phyloP scores from a whole-genome alignment of 2,113 vertebrate genomes.

The Pterocles orientalis region DNA sequence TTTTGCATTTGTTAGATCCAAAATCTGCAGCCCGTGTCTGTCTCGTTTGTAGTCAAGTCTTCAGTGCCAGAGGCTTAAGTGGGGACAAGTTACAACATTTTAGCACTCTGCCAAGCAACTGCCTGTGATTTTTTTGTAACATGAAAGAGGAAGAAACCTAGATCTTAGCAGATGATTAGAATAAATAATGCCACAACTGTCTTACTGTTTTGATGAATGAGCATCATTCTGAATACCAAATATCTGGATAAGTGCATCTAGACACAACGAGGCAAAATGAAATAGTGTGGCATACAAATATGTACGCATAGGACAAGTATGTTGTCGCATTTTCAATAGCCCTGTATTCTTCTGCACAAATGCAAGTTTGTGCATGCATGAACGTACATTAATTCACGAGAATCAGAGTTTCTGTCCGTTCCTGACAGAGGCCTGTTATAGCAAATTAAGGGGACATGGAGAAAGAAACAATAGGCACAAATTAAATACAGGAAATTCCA shows the following conservation, averaged over 20 bases:
- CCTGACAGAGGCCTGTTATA: background rate
- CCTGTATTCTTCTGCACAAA: background rate
- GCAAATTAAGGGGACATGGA: background rate
- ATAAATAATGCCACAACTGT: slow-evolving; percentile 13
- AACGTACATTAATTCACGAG: background rate
- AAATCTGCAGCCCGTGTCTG: background rate
- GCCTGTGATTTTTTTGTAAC: background rate
- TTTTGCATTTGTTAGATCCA: background rate
- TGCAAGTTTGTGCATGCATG: background rate
- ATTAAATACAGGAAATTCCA: background rate
- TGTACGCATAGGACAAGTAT: background rate
- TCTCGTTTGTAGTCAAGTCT: background rate
- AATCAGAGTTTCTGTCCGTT: background rate
- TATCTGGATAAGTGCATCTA: background rate
- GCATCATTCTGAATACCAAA: background rate
- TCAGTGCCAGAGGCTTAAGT: background rate
- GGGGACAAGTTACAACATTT: background rate
- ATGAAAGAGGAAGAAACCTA: background rate
- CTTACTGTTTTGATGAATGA: slow-evolving; percentile 2
- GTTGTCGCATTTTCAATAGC: background rate
- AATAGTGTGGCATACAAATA: background rate
- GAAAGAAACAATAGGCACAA: background rate
- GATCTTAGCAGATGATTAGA: background rate
- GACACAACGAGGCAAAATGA: slow-evolving; percentile 22
- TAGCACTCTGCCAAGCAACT: background rate